phyloP scores from a whole-genome alignment of 2,797 vertebrate genomes.

The Crypturellus tataupa region DNA sequence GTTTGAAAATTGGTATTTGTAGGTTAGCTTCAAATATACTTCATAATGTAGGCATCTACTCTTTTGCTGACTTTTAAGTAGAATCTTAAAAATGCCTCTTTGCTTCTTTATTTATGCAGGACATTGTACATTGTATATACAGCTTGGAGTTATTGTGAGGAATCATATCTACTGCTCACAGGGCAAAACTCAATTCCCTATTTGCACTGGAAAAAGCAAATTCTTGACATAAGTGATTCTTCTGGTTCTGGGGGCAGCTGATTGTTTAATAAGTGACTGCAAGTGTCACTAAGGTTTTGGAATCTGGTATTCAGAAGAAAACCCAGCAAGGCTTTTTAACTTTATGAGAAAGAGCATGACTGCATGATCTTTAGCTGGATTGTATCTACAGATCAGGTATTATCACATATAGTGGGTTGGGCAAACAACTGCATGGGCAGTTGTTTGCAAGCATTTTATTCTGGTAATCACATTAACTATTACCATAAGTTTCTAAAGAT shows the following conservation, averaged over 20 bases:
- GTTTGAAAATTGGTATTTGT: not conserved
- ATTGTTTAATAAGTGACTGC: not conserved
- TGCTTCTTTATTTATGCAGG: not conserved
- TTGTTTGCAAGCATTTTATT: not conserved
- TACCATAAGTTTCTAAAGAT: not conserved
- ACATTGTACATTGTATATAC: not conserved
- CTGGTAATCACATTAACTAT: not conserved
- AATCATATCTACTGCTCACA: not conserved
- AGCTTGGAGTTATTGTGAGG: not conserved
- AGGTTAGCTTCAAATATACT: not conserved
- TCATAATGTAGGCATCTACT: not conserved
- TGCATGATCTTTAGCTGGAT: fast-evolving
- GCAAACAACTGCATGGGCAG: not conserved
- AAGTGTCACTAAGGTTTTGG: not conserved
- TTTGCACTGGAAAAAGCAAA: not conserved
- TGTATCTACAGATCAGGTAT: not conserved
- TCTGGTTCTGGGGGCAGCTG: not conserved
- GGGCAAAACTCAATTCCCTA: not conserved
- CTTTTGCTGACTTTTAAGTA: not conserved
- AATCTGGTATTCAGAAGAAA: not conserved
- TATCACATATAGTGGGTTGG: too few species aligned
- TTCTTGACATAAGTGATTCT: not conserved
- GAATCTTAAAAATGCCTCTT: not conserved
- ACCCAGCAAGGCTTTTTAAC: fast-evolving
- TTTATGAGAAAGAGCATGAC: not conserved